Percentiles rank a stretch among this genome's conserved stretches.
phyloP scores from a whole-genome alignment of 2,888 invertebrate genomes.

The Schrankia costaestrigalis region DNA sequence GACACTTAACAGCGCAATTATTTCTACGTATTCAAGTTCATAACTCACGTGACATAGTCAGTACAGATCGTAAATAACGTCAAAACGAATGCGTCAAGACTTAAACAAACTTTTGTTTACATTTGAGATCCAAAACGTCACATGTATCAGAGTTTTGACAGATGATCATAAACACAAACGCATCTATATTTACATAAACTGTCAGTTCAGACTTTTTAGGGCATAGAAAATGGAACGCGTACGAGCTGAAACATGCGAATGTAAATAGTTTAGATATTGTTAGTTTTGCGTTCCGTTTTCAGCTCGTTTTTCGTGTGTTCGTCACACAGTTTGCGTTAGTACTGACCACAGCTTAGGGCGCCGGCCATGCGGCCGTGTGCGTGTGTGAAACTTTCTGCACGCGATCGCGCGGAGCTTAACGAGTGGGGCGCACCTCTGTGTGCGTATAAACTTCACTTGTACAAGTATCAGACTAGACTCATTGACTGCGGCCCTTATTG shows the following conservation, averaged over 20 bases:
- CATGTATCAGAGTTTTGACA: conserved; percentile 77
- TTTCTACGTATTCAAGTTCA: conserved; percentile 71
- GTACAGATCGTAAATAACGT: conserved; percentile 65
- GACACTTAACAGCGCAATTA: conserved; percentile 66
- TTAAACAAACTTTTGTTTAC: conserved; percentile 75
- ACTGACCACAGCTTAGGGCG: conserved; percentile 81
- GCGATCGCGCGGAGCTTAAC: conserved; percentile 73
- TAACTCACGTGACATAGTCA: conserved; percentile 65
- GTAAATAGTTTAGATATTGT: conserved; percentile 53
- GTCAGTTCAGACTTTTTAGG: too few relatives aligned
- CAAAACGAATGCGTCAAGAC: conserved; percentile 52
- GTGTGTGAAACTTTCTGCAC: conserved; percentile 79
- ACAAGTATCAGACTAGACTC: conserved; percentile 78
- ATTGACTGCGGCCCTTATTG: conserved; percentile 81
- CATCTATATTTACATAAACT: conserved; percentile 72
- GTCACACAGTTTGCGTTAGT: conserved; percentile 79
- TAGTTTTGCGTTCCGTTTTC: conserved; percentile 72
- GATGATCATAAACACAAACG: conserved; percentile 74
- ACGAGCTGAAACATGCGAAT: conserved; percentile 28
- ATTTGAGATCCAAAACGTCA: conserved; percentile 75
- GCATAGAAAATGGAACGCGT: conserved; percentile 18
- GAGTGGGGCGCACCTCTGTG: conserved; percentile 69
- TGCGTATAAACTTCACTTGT: conserved; percentile 70
- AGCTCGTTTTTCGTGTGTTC: conserved; percentile 80
- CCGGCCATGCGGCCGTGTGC: conserved; percentile 72